These are phyloP conservation scores for Ophraella communa DNA, from an alignment of 2,888 invertebrate genomes.

Conservation along the genomic window DNA sequence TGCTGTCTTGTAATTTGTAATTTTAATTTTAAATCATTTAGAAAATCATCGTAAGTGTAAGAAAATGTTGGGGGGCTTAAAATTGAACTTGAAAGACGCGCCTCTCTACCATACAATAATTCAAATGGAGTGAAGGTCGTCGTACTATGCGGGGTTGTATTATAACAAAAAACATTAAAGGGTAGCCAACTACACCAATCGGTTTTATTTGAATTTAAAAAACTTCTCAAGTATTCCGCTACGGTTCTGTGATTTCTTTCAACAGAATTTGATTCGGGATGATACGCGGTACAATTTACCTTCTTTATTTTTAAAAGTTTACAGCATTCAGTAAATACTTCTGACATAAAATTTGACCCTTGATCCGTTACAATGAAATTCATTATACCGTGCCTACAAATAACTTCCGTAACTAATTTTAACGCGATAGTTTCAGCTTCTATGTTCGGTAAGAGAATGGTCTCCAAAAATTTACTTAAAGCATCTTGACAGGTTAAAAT, in stretches of 20 bases:
- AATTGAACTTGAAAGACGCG: neutral
- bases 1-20: neutral
- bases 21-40: neutral
- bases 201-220: constrained; percentile 37
- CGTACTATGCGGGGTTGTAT: constrained; percentile 33
- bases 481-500: constrained; percentile 44
- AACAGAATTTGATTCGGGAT: constrained; percentile 35
- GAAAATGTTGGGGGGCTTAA: neutral
- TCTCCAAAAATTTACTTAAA: constrained; percentile 27
- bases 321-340: constrained; percentile 1
- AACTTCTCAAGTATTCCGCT: constrained; percentile 37
- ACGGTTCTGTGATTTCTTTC: constrained; percentile 36
- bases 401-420: constrained; percentile 35
- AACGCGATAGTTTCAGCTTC: constrained; percentile 41
- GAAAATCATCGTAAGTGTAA: neutral
- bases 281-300: constrained; percentile 34
- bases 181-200: constrained; percentile 48
- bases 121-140: constrained; percentile 40
- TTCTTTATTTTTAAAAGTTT: constrained; percentile 17
- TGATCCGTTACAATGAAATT: constrained; percentile 44
- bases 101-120: constrained; percentile 33
- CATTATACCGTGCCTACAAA: constrained; percentile 46
- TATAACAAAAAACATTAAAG: constrained; percentile 39
- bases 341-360: constrained; percentile 44
- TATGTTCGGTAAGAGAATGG: constrained; percentile 38